Evolutionary conservation across 2,797 vertebrate genomes (phyloP).

Genomic region (Bradypodion ventrale): DNA sequence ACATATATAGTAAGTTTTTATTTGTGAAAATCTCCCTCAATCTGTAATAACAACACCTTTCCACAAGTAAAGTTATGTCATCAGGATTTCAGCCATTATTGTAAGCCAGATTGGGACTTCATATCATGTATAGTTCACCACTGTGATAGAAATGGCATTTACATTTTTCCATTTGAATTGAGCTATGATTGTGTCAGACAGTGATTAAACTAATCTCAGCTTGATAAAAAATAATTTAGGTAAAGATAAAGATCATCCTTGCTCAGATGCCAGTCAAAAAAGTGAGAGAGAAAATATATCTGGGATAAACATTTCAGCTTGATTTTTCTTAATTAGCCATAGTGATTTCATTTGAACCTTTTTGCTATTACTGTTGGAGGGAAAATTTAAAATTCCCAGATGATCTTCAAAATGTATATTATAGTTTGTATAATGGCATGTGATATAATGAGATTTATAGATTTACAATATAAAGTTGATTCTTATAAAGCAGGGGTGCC

Average conservation of each 20-base stretch:
- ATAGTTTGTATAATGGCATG: background rate
- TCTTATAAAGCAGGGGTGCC: background rate
- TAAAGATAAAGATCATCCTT: too few relatives aligned
- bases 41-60: too few relatives aligned
- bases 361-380: background rate
- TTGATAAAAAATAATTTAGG: background rate
- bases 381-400: too few relatives aligned
- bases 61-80: too few relatives aligned
- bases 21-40: too few relatives aligned
- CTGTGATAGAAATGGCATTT: background rate
- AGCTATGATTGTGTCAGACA: background rate
- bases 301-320: background rate
- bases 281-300: too few relatives aligned
- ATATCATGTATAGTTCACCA: background rate
- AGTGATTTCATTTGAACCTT: background rate
- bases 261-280: too few relatives aligned
- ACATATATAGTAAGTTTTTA: too few relatives aligned
- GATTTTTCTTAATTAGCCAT: background rate
- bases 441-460: background rate
- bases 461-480: background rate
- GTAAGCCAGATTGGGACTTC: background rate
- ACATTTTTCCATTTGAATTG: background rate
- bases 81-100: too few relatives aligned
- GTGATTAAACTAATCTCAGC: background rate
- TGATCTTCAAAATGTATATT: background rate